Evolutionary conservation across 2,797 vertebrate genomes (phyloP).

Genomic region (Platyrinchus mystaceus): DNA sequence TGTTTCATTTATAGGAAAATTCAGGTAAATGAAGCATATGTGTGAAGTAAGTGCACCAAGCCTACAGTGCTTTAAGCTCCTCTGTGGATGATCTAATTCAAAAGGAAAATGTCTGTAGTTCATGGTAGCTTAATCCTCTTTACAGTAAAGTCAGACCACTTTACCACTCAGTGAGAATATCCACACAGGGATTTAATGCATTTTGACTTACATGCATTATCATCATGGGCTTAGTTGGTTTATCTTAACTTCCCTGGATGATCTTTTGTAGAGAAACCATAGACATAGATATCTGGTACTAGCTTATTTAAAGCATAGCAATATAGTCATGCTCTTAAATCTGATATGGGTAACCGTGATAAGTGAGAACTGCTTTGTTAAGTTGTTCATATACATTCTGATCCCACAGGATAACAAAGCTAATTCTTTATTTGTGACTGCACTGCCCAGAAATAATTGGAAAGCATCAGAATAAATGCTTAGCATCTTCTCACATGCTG

Average conservation of each 20-base stretch:
- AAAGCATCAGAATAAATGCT: background rate
- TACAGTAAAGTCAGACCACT: slow-evolving; percentile 6
- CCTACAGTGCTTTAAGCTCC: background rate
- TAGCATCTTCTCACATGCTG: background rate
- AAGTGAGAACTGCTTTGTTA: background rate
- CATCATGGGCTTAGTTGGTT: slow-evolving; percentile 13
- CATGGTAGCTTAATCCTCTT: slow-evolving; percentile 55
- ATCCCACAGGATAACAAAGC: background rate
- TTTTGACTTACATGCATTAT: slow-evolving; percentile 25
- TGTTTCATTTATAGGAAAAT: background rate
- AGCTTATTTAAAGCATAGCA: background rate
- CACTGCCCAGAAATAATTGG: background rate
- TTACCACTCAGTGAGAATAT: slow-evolving; percentile 22
- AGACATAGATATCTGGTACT: background rate
- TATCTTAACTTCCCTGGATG: slow-evolving; percentile 3
- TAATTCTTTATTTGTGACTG: background rate
- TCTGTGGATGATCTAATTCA: slow-evolving; percentile 42
- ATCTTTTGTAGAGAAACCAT: background rate
- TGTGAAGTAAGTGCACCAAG: background rate
- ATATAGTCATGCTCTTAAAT: background rate
- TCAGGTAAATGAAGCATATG: background rate
- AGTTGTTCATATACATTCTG: background rate
- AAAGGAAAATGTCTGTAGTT: slow-evolving; percentile 23
- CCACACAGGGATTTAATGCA: background rate
- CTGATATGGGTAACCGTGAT: background rate